These are phyloP conservation scores for Tamias sibiricus DNA, from an alignment of 2,113 vertebrate genomes.

Conservation along the genomic window DNA sequence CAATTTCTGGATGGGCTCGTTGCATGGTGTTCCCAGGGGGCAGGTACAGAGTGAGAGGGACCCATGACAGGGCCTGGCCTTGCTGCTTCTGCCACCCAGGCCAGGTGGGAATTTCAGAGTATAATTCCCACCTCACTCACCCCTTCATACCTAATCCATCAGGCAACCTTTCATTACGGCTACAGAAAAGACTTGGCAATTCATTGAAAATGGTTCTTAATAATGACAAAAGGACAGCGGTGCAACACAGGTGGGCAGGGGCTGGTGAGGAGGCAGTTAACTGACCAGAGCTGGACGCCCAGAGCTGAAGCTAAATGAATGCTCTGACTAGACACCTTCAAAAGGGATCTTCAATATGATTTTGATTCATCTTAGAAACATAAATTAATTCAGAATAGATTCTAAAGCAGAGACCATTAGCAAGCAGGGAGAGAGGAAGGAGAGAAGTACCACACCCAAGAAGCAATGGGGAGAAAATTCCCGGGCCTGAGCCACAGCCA, in stretches of 20 bases:
- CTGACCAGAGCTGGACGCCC: neutral
- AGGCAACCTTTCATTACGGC: neutral
- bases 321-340: neutral
- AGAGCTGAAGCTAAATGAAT: neutral
- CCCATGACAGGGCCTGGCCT: neutral
- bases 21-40: no score
- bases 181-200: neutral
- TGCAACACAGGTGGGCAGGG: neutral
- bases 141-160: neutral
- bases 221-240: neutral
- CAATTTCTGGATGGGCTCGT: neutral
- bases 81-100: neutral
- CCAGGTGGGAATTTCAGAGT: neutral
- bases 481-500: neutral
- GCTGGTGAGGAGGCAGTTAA: no score
- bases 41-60: neutral
- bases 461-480: neutral
- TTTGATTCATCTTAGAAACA: slow-evolving; percentile 52
- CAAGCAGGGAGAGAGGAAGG: neutral
- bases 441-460: neutral
- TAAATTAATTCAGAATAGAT: slow-evolving; percentile 17
- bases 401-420: slow-evolving; percentile 15
- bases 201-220: neutral
- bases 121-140: neutral
- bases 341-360: neutral